These are phyloP conservation scores for Andrena cerasifolii DNA, from an alignment of 1,140 invertebrate species.

Conservation along the genomic window DNA sequence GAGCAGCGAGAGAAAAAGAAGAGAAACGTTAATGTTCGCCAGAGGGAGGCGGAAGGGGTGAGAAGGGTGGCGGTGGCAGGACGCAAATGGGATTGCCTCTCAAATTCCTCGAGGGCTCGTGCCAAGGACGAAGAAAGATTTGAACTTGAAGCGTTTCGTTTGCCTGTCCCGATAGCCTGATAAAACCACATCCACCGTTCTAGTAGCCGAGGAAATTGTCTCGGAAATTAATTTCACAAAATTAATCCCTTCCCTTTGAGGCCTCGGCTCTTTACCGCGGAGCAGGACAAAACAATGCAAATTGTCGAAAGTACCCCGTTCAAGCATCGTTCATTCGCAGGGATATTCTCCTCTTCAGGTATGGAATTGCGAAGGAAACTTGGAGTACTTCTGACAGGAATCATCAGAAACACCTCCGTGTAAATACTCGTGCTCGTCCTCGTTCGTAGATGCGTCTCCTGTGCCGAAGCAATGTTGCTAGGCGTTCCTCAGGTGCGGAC, in stretches of 20 bases:
- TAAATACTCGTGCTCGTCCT: not conserved
- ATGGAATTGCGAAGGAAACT: too few species aligned
- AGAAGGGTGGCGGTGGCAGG: constrained; percentile 25
- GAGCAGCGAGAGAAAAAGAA: constrained; percentile 6
- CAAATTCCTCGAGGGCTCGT: constrained; percentile 69
- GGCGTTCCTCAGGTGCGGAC: not conserved
- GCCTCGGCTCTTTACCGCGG: not conserved
- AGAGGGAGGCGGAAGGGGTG: not conserved
- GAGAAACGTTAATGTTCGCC: constrained; percentile 26
- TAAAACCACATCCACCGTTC: constrained; percentile 7
- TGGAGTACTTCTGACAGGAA: too few species aligned
- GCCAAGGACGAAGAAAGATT: constrained; percentile 61
- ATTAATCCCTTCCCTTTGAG: constrained; percentile 42
- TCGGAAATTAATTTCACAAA: constrained; percentile 43
- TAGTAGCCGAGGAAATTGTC: constrained; percentile 26
- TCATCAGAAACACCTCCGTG: too few species aligned
- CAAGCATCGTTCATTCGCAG: too few species aligned
- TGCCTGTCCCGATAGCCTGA: constrained; percentile 47
- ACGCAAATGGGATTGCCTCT: constrained; percentile 75
- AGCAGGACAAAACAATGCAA: not conserved
- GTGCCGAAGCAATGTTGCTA: too few species aligned
- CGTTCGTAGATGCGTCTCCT: not conserved
- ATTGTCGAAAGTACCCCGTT: not conserved
- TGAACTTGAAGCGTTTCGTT: constrained; percentile 57
- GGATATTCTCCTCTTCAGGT: too few species aligned